A percentile compares a stretch with the other conserved stretches of the same genome.
Conservation (phyloP, 2,113 vertebrate species). For the Pan troglodytes region NHGRI_mPanTro3-v2.1_pri NC_072413.2:77809501-77810000, state of each 20-base stretch:
- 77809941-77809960: not conserved
- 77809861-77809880: slow-evolving; percentile 25
- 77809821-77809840: slow-evolving; percentile 6
- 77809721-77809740: slow-evolving; percentile 76
- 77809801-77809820: not conserved
- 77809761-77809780: slow-evolving; percentile 43
- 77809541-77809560: slow-evolving; percentile 78
- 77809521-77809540: slow-evolving; percentile 79
- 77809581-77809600: slow-evolving; percentile 86
- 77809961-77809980: not conserved
- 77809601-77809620: slow-evolving; percentile 82
- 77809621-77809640: slow-evolving; percentile 80
- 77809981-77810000: not conserved
- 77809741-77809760: slow-evolving; percentile 55
- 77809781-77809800: not conserved
- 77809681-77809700: slow-evolving; percentile 69
- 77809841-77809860: slow-evolving; percentile 34
- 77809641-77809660: slow-evolving; percentile 81
- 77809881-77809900: not conserved
- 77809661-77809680: slow-evolving; percentile 79
- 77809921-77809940: not conserved
- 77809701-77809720: slow-evolving; percentile 64
- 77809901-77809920: not conserved
- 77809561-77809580: slow-evolving; percentile 84
- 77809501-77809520: slow-evolving; percentile 83